Percentiles rank a stretch among this genome's conserved stretches.
Conservation (phyloP, 92 coral and sea anemone genomes). For the Zoanthus sociatus region DNA sequence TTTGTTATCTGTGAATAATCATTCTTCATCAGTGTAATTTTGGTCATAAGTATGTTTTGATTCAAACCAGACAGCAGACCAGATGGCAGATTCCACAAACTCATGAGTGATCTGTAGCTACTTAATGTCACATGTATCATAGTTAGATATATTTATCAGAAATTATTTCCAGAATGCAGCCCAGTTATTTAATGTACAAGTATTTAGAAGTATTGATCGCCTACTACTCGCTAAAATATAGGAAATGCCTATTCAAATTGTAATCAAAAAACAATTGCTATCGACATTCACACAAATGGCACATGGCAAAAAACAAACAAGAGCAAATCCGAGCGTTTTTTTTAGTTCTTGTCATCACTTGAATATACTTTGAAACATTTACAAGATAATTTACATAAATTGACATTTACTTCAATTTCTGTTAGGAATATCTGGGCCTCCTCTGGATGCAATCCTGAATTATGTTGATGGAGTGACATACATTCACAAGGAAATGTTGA, state of each 20-base stretch:
- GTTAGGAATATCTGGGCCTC: constrained; percentile 34
- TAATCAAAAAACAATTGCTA: background rate
- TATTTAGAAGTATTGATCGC: background rate
- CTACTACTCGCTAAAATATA: background rate
- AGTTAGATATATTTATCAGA: constrained; percentile 18
- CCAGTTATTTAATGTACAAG: background rate
- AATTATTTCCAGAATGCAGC: constrained; percentile 28
- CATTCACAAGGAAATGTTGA: constrained; percentile 36
- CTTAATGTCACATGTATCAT: constrained; percentile 6
- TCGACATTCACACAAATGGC: background rate
- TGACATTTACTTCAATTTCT: constrained; percentile 28
- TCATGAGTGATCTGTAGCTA: constrained; percentile 9
- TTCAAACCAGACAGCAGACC: constrained; percentile 41
- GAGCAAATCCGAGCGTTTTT: background rate
- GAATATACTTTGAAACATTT: constrained; percentile 27
- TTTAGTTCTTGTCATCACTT: constrained; percentile 25
- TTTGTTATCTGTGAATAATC: constrained; percentile 23
- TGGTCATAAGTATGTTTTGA: constrained; percentile 15
- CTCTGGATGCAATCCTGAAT: constrained; percentile 53
- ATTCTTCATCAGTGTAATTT: constrained; percentile 22
- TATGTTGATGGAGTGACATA: constrained; percentile 55
- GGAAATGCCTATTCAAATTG: background rate
- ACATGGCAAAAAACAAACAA: constrained; percentile 5
- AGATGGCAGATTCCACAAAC: background rate
- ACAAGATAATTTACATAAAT: constrained; percentile 24